A percentile compares a stretch with the other conserved stretches of the same genome.
Evolutionary conservation across 2,888 invertebrate species (phyloP).

Genomic region (Sesamia inferens): DNA sequence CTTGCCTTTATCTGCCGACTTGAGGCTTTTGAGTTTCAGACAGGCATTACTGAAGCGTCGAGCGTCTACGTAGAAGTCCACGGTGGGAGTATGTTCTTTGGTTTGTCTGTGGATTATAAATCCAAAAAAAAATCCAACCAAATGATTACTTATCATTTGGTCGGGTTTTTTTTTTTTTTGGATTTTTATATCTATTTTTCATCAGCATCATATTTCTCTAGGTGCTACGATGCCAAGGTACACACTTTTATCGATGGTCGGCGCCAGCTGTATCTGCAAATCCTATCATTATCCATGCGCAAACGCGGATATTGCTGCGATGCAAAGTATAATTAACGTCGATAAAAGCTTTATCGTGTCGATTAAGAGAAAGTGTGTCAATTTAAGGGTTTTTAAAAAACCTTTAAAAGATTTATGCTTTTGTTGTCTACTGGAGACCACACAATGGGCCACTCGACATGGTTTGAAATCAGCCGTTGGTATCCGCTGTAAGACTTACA

Average conservation of each 20-base stretch:
- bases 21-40: background rate
- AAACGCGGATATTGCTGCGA: slow-evolving; percentile 34
- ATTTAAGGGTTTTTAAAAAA: slow-evolving; percentile 45
- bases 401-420: slow-evolving; percentile 51
- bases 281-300: slow-evolving; percentile 64
- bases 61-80: background rate
- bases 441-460: slow-evolving; percentile 29
- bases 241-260: background rate
- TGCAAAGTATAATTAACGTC: slow-evolving; percentile 52
- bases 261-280: slow-evolving; percentile 51
- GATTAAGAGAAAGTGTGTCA: slow-evolving; percentile 53
- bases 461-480: background rate
- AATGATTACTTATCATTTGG: too few relatives aligned
- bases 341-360: slow-evolving; percentile 56
- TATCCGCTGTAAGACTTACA: background rate
- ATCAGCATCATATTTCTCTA: too few relatives aligned
- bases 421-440: slow-evolving; percentile 43
- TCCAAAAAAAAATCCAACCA: background rate
- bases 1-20: background rate
- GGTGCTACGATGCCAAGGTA: background rate
- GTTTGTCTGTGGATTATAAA: background rate
- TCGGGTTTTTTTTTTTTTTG: too few relatives aligned
- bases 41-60: background rate
- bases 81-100: background rate
- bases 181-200: too few relatives aligned